Evolutionary conservation across 2,888 invertebrate species (phyloP), one percentile per base, ranked within the genome.

Genomic region (Xanthorhoe spadicearia): DNA sequence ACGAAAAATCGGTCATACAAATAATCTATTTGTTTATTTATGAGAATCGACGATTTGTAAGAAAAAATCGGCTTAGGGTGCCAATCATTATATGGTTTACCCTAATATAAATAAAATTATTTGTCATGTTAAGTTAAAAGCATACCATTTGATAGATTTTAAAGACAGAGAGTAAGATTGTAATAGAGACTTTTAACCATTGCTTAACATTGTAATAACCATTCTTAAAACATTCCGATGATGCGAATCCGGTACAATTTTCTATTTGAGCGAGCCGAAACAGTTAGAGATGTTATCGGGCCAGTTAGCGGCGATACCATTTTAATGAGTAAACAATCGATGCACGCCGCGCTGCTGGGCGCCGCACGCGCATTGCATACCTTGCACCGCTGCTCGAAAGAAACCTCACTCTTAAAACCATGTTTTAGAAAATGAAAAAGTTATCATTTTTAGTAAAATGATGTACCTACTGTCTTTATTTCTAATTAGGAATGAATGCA

Each of bases 241-340:
- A 72, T 78, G 84, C 85, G 79, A 86, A 85, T 83, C 79, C 69
- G 72, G 72, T 65, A 77, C 81, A 80, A 82, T 83, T 84, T 83
- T 84, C 81, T 80, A 78, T 83, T 76, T 74, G 83, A 85, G 69
- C 76, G 76, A 74, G 69, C 79, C 78, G 78, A 83, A 86, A 90
- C 91, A 90, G 91, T 91, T 89, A 89, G 82, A 90, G 93, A 92
- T 92, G 86, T 78, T 92, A 93, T 93, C 92, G 75, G 50, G 65
- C 58, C 79, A 76, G 86, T 87, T 86, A 85, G 85, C 88, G 83
- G 89, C 85, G 92, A 91, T 90, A 91, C 89, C 83, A 90, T 91
- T 92, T 91, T 93, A 93, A 93, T 93, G 93, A 93, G 92, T 92
- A 93, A 93, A 93, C 93, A 93, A 93, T 93, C 92, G 92, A 90